Percentiles rank a stretch among this genome's conserved stretches.
Evolutionary conservation across 1,140 invertebrate genomes (phyloP).

Genomic region (Drosophila grimshawi): DNA sequence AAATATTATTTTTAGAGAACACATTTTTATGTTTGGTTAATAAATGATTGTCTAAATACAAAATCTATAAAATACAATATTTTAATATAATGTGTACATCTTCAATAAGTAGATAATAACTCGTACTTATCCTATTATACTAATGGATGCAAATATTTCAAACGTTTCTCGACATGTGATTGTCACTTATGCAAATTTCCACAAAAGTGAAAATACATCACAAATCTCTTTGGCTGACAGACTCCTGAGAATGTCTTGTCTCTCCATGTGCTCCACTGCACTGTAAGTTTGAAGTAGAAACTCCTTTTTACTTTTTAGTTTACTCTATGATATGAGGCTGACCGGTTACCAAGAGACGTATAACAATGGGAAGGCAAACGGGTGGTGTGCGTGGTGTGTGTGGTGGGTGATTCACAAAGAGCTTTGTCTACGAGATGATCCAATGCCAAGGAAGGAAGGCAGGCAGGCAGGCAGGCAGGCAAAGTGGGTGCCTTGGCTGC

Average conservation of each 20-base stretch:
- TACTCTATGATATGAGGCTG: conserved; percentile 37
- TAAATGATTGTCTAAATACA: not conserved
- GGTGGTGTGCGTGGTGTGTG: conserved; percentile 36
- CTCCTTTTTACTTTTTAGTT: conserved; percentile 5
- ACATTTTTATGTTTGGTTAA: too few relatives aligned
- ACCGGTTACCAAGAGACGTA: not conserved
- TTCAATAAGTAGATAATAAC: not conserved
- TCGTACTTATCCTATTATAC: not conserved
- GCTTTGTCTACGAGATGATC: conserved; percentile 51
- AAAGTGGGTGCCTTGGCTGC: conserved; percentile 18
- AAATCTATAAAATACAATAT: not conserved
- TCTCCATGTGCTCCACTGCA: not conserved
- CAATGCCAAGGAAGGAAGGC: conserved; percentile 10
- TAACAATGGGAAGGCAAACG: conserved; percentile 26
- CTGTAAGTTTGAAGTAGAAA: conserved; percentile 26
- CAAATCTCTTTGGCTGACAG: conserved; percentile 1
- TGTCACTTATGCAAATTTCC: not conserved
- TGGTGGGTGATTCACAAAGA: conserved; percentile 36
- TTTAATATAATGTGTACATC: conserved; percentile 1
- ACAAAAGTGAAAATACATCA: conserved; percentile 12
- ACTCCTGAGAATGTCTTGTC: not conserved
- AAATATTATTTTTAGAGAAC: too few relatives aligned
- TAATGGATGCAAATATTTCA: not conserved
- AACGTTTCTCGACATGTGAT: not conserved
- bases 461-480: conserved; percentile 14